A percentile compares a stretch with the other conserved stretches of the same genome.
Evolutionary conservation across 2,888 invertebrate genomes (phyloP).

Genomic region (Epinotia demarniana): DNA sequence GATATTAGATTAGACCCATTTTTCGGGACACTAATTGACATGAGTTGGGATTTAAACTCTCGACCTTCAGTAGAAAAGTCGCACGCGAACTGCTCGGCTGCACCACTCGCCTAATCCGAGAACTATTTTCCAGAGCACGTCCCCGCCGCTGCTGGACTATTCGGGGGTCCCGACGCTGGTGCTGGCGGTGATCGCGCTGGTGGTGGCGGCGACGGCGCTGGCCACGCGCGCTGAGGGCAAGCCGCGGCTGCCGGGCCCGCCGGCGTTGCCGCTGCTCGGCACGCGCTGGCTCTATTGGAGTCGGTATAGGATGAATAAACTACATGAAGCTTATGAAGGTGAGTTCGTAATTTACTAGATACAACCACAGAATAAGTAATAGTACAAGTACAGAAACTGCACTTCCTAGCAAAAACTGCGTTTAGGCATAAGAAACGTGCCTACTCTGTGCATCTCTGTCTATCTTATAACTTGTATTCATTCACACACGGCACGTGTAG

Average conservation of each 20-base stretch:
- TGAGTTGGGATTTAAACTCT: background rate
- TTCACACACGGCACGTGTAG: too few relatives aligned
- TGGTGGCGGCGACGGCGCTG: conserved; percentile 66
- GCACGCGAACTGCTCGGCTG: background rate
- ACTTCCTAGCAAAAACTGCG: too few relatives aligned
- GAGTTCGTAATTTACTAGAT: conserved; percentile 55
- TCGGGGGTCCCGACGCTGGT: conserved; percentile 76
- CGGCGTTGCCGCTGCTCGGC: conserved; percentile 89
- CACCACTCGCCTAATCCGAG: background rate
- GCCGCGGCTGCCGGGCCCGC: conserved; percentile 89
- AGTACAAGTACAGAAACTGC: too few relatives aligned
- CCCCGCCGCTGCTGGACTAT: conserved; percentile 75
- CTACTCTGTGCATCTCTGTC: too few relatives aligned
- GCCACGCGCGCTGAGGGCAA: conserved; percentile 63
- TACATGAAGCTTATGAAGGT: conserved; percentile 93
- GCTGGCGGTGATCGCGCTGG: conserved; percentile 63
- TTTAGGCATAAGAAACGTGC: too few relatives aligned
- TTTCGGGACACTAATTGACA: background rate
- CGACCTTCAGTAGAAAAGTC: background rate
- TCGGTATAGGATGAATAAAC: conserved; percentile 88
- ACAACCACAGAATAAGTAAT: too few relatives aligned
- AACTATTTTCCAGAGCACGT: conserved; percentile 60
- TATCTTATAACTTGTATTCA: too few relatives aligned
- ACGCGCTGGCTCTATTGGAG: conserved; percentile 92
- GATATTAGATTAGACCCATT: too few relatives aligned